Conservation (phyloP, 2,113 vertebrate genomes). For the Neogale vison region DNA sequence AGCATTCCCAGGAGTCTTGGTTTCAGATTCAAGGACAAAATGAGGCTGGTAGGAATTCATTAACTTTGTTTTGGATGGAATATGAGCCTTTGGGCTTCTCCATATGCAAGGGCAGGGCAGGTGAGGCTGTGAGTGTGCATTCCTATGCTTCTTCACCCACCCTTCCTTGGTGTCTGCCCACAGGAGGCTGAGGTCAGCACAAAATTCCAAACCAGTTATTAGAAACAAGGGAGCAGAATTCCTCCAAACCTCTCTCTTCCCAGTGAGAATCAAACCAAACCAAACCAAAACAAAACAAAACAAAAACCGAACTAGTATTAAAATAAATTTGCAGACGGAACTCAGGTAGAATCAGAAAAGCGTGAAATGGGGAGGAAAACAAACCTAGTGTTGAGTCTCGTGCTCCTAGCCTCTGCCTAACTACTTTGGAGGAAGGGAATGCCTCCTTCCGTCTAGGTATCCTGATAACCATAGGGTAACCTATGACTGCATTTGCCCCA, state of each 20-base stretch:
- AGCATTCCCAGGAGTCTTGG: conserved; percentile 21
- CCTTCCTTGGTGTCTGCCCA: not conserved
- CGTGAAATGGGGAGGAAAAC: not conserved
- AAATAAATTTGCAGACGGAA: not conserved
- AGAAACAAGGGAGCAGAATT: not conserved
- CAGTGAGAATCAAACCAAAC: not conserved
- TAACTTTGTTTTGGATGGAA: not conserved
- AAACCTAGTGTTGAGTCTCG: not conserved
- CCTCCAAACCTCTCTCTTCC: not conserved
- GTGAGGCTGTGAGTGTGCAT: not conserved
- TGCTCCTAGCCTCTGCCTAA: not conserved
- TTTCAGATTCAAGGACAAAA: conserved; percentile 60
- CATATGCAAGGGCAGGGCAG: not conserved
- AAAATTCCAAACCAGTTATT: not conserved
- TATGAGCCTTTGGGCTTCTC: not conserved
- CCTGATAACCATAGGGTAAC: too few species aligned
- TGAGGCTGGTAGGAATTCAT: conserved; percentile 37
- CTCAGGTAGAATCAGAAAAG: not conserved
- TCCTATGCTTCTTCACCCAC: not conserved
- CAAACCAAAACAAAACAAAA: not conserved
- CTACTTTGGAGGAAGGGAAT: not conserved
- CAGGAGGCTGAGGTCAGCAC: not conserved
- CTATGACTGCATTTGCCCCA: not conserved
- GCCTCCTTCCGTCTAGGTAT: not conserved
- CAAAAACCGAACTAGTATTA: not conserved